Base-by-base conservation (phyloP, 2,113 vertebrate species). In the Harpagus bidentatus region DNA sequence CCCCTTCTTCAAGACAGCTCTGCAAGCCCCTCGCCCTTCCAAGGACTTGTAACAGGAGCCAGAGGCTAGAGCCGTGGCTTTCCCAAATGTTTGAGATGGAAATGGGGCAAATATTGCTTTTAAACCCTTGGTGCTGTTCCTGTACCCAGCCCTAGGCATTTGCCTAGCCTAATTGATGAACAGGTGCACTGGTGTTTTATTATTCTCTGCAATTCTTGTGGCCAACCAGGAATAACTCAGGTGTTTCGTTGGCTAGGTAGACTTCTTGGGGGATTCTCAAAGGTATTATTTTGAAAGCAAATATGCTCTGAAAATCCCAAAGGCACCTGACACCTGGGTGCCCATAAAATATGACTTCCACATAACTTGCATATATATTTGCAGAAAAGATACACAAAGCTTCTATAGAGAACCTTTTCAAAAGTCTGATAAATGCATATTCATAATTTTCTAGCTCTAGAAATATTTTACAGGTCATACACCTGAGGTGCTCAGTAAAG, bases 251-350 rank as follows among this genome's bases (percentile, higher is more conserved):
- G 58, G 31, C 22, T 85, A 9, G 4, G 9, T 38, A 19, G 62
- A 23, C 16, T 79, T 82, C 56, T 76, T 53, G 31, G 13, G 31
- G 18, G 6, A 50, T 85, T 93, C 90, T 73, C 58, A 66, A 69
- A 93, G 34, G 48, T 61, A 53, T 91, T 61, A 53, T 92, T 95
- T 89, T 85, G 40, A 82, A 85, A 87, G 61, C 73, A 94, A 82
- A 79, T 79, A 82, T 10, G 10, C 48, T 93, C 16, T 31, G 56
- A 76, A 95, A 87, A 85, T 87, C 74, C 56, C 45, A 72, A 48
- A 88, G 66, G 61, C 43, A 13, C 2, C 1, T 87, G 52, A 34
- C 29, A n/a, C 20, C 21, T 89, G 36, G 15, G 2, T 85, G 40
- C 40, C 40, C 28, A 19, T 79, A 61, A 93, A 93, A 89, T 82